These are phyloP conservation scores for Drosophila pectinifera DNA, from an alignment of 1,140 invertebrate genomes.

Conservation along the genomic window DNA sequence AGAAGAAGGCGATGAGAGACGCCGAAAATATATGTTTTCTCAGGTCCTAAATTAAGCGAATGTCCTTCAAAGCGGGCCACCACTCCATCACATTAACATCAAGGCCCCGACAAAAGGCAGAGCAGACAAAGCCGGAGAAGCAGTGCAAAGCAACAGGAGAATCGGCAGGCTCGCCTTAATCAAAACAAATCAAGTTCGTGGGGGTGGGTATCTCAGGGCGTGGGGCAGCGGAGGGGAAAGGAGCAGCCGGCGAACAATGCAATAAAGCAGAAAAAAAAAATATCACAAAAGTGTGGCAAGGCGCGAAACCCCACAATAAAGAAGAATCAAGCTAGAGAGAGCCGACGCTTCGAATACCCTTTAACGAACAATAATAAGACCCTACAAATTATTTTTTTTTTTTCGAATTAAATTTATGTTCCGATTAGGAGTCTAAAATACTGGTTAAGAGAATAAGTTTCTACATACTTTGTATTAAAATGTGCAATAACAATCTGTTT, in stretches of 20 bases:
- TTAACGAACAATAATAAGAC: too few species aligned
- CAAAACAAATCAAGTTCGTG: slow-evolving; percentile 20
- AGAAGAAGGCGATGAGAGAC: slow-evolving; percentile 4
- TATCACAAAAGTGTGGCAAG: slow-evolving; percentile 10
- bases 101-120: slow-evolving; percentile 8
- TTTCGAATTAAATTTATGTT: too few species aligned
- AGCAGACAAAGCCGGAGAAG: slow-evolving; percentile 11
- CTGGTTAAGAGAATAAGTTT: too few species aligned
- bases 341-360: neutral
- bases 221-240: neutral
- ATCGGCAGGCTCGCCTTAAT: slow-evolving; percentile 14
- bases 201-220: neutral
- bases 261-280: neutral
- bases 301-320: slow-evolving; percentile 11
- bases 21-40: slow-evolving; percentile 17
- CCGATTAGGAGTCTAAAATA: too few species aligned
- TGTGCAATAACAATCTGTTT: too few species aligned
- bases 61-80: slow-evolving; percentile 19
- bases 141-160: slow-evolving; percentile 16
- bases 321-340: neutral
- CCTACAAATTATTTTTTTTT: too few species aligned
- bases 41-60: slow-evolving; percentile 21
- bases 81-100: slow-evolving; percentile 17
- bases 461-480: too few species aligned
- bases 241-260: slow-evolving; percentile 11